A percentile compares a stretch with the other conserved stretches of the same genome.
Evolutionary conservation across 1,140 invertebrate species (phyloP).

Genomic region (Neelides sp.): DNA sequence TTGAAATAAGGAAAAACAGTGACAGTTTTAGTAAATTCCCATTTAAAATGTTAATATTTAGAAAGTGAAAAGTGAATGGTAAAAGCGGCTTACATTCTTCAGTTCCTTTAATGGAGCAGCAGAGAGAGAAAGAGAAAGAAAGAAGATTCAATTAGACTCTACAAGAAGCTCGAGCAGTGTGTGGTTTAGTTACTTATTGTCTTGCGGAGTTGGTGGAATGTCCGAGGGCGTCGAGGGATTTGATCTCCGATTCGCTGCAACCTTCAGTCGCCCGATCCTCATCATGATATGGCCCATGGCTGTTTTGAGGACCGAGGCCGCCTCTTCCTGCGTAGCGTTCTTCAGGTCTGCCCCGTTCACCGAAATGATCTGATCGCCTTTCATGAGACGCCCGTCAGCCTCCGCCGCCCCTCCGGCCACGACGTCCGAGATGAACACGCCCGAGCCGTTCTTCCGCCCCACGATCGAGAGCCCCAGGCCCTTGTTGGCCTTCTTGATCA

Average conservation of each 20-base stretch:
- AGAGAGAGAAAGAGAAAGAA: background rate
- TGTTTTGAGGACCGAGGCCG: slow-evolving; percentile 75
- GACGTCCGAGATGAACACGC: slow-evolving; percentile 88
- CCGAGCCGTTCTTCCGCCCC: slow-evolving; percentile 69
- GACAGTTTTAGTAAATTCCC: too few species aligned
- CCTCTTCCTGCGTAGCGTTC: slow-evolving; percentile 46
- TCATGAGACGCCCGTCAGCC: slow-evolving; percentile 76
- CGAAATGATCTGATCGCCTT: slow-evolving; percentile 79
- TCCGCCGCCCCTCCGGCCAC: slow-evolving; percentile 73
- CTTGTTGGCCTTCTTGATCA: slow-evolving; percentile 82
- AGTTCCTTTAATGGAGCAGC: too few species aligned
- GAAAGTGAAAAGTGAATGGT: too few species aligned
- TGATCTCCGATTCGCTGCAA: slow-evolving; percentile 32
- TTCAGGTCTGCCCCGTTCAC: slow-evolving; percentile 81
- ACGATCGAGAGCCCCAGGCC: slow-evolving; percentile 83
- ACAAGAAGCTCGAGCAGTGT: background rate
- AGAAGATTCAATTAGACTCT: background rate
- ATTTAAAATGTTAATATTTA: too few species aligned
- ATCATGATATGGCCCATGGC: slow-evolving; percentile 60
- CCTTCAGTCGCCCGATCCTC: slow-evolving; percentile 70
- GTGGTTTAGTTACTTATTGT: slow-evolving; percentile 18
- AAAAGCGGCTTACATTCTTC: too few species aligned
- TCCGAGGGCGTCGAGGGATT: slow-evolving; percentile 8
- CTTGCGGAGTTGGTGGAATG: slow-evolving; percentile 11
- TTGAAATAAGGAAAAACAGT: too few species aligned